Evolutionary conservation across 2,797 vertebrate genomes (phyloP), one percentile per base, ranked within the genome.

Genomic region (Emydoidea blandingii): DNA sequence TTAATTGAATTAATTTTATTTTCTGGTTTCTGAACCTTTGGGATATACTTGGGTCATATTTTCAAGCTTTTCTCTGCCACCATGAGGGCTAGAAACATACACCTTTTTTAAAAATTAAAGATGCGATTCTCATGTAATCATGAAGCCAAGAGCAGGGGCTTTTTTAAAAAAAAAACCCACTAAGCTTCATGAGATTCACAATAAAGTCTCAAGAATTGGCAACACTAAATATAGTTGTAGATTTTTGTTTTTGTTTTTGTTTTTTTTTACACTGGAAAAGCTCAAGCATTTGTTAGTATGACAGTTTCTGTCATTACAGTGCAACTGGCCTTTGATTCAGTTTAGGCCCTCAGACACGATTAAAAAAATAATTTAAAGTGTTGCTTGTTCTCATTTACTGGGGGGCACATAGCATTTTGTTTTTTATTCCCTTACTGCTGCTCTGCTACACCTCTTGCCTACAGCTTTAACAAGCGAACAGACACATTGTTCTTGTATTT

Each of bases 121-220:
- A 8, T 2, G 0, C 65, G 31, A 27, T 94, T 91, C 74, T 12
- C 2, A 53, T 53, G 2, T 34, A 52, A 19, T n/a, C 1, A 4
- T 74, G 3, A 82, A 6, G 54, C 92, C 1, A 53, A 84, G 88
- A 81, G 0, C 14, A 50, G 52, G 21, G 12, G 78, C 2, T 2
- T 80, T 8, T 80, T 6, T 76, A 74, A 4, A 10, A 68, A 23
- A 80, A 86, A 44, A 44, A 7, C 2, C 44, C 19, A 76, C 50
- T 21, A 52, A 74, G 79, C 81, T 25, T 68, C 85, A 68, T 6
- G 9, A 81, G 68, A 90, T 81, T 62, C 18, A 2, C 5, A 86
- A 3, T 86, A 54, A 57, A 74, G 80, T 3, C 76, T 53, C 15
- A 56, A 2, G 11, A 31, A 4, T 1, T 12, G 2, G 6, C 62